phyloP scores from a whole-genome alignment of 1,140 invertebrate species.

The Drosophila ogumai region DNA sequence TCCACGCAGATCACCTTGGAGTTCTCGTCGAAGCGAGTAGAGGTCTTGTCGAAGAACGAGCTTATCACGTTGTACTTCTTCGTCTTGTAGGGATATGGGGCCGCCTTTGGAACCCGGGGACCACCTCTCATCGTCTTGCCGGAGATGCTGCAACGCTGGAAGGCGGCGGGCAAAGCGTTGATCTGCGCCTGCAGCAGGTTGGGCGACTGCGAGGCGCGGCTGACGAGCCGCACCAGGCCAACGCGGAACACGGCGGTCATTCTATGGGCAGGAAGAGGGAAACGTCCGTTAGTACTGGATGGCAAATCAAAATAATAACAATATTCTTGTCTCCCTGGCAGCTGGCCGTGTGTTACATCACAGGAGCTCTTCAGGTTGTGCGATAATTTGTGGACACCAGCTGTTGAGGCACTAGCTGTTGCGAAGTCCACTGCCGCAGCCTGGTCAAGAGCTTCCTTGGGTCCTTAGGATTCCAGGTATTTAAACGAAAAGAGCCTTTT shows the following conservation, averaged over 20 bases:
- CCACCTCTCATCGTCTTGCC: constrained; percentile 86
- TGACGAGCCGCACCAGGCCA: constrained; percentile 70
- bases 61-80: constrained; percentile 86
- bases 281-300: constrained; percentile 1
- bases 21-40: constrained; percentile 86
- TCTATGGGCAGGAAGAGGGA: constrained; percentile 19
- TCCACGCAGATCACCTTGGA: constrained; percentile 91
- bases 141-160: constrained; percentile 86
- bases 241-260: constrained; percentile 84
- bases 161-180: constrained; percentile 85
- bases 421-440: neutral
- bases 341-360: constrained; percentile 66
- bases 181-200: constrained; percentile 61
- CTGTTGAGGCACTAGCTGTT: neutral
- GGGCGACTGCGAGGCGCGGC: constrained; percentile 48
- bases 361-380: constrained; percentile 35
- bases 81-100: constrained; percentile 88
- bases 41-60: constrained; percentile 87
- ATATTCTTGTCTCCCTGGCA: constrained; percentile 16
- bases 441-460: neutral
- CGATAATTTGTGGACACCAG: constrained; percentile 5
- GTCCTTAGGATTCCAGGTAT: neutral
- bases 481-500: neutral
- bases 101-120: constrained; percentile 85
- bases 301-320: constrained; percentile 24